Base-by-base conservation (phyloP, 2,113 vertebrate species). In the Grammomys surdaster region DNA sequence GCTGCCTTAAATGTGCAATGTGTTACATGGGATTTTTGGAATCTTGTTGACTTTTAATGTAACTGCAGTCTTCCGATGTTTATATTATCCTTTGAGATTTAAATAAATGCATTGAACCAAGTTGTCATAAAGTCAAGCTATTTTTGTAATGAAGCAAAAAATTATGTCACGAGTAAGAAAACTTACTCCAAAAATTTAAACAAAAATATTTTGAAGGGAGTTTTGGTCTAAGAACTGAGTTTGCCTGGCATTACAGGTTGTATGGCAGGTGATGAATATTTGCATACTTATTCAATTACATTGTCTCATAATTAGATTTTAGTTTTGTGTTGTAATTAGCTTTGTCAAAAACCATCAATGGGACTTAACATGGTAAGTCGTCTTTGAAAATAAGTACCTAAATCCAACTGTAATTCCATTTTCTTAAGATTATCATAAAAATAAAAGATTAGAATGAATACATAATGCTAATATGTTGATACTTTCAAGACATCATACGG, bases 31-130 rank as follows among this genome's bases (percentile, higher is more conserved):
- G 13, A 87, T 19, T 81, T 33, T 5, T 36, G 73, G 80, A 4
- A 16, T 46, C 22, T 43, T 60, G 17, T 24, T 3, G 28, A 36
- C 40, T 60, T 91, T 78, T 19, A n/a, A 26, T 72, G 11, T 70
- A 78, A 72, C 5, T 28, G 1, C 43, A 22, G 24, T 63, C 63
- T 72, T 46, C 40, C 28, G 13, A 58, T 56, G 20, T 40, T 82
- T 87, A n/a, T 31, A 69, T 65, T 93, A 70, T 22, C 3, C 26
- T 95, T 73, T 31, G 77, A 76, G 87, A 88, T 36, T 36, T 77
- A 77, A 96, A 93, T 93, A 95, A 93, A 89, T 33, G 67, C 91
- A 96, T 69, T 60, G 28, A 95, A 72, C 60, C 40, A 65, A 51
- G 19, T 13, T 67, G 31, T 43, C 11, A 14, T 77, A 7, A 78